phyloP scores from a whole-genome alignment of 2,888 invertebrate species.

The Brachynemurus nebulosus region DNA sequence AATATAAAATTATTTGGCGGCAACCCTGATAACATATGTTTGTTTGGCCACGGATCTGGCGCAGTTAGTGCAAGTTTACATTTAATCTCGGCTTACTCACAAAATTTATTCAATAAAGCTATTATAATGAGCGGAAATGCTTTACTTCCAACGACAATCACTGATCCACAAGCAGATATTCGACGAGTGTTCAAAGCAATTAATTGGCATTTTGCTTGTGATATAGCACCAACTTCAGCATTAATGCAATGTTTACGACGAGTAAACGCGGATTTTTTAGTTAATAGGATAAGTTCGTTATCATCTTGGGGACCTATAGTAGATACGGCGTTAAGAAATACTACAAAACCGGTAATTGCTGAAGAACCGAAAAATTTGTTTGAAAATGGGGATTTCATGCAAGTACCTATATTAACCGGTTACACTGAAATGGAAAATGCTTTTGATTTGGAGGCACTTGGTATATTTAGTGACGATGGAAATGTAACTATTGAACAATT shows the following conservation, averaged over 20 bases:
- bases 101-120: conserved; percentile 53
- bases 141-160: conserved; percentile 45
- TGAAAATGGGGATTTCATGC: conserved; percentile 44
- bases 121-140: conserved; percentile 73
- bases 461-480: conserved; percentile 42
- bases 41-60: conserved; percentile 70
- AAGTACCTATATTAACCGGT: conserved; percentile 60
- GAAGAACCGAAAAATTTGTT: conserved; percentile 50
- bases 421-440: conserved; percentile 75
- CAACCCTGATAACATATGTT: conserved; percentile 55
- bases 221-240: conserved; percentile 48
- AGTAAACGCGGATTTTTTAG: conserved; percentile 42
- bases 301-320: conserved; percentile 68
- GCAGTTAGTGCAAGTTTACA: conserved; percentile 67
- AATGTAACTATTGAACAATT: conserved; percentile 40
- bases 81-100: conserved; percentile 47
- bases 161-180: conserved; percentile 44
- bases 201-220: conserved; percentile 52
- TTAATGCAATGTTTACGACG: conserved; percentile 55
- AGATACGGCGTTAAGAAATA: conserved; percentile 54
- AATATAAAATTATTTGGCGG: conserved; percentile 65
- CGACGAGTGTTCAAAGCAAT: conserved; percentile 46
- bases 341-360: conserved; percentile 48
- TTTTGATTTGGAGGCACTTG: conserved; percentile 37
- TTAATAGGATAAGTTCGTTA: conserved; percentile 37